A percentile compares a stretch with the other conserved stretches of the same genome.
phyloP scores from a whole-genome alignment of 2,113 vertebrate species.

The Harpagus bidentatus region DNA sequence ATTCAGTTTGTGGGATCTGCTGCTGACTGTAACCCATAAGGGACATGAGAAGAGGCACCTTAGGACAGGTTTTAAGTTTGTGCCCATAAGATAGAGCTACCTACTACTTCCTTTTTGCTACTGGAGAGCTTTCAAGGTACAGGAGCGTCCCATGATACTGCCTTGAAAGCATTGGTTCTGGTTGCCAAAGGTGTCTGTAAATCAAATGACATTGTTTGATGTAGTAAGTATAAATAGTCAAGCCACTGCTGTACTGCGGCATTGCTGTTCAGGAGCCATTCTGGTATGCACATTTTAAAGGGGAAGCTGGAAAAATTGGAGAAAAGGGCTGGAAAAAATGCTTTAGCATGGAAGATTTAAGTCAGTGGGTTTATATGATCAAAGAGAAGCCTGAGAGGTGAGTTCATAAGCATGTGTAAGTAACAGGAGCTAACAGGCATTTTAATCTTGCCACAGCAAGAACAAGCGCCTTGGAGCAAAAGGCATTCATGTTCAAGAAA shows the following conservation, averaged over 20 bases:
- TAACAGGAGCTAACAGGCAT: neutral
- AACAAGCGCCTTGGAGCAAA: conserved; percentile 14
- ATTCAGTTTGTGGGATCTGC: neutral
- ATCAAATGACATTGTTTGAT: neutral
- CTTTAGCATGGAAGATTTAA: neutral
- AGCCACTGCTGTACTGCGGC: neutral
- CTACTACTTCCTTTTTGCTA: neutral
- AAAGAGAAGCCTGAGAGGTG: neutral
- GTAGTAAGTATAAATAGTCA: neutral
- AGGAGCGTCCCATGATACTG: neutral
- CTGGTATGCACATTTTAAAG: neutral
- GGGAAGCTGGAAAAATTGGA: neutral
- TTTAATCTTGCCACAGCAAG: conserved; percentile 15
- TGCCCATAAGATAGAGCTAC: neutral
- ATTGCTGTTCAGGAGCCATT: neutral
- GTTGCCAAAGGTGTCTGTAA: neutral
- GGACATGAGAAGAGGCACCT: neutral
- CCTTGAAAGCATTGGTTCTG: neutral
- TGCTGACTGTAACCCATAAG: neutral
- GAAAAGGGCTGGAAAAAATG: neutral
- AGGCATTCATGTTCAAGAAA: neutral
- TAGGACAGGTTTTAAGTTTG: neutral
- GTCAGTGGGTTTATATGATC: neutral
- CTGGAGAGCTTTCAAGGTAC: neutral
- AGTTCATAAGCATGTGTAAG: neutral